Conservation (phyloP, 2,113 vertebrate species). For the Chloroceryle aenea region DNA sequence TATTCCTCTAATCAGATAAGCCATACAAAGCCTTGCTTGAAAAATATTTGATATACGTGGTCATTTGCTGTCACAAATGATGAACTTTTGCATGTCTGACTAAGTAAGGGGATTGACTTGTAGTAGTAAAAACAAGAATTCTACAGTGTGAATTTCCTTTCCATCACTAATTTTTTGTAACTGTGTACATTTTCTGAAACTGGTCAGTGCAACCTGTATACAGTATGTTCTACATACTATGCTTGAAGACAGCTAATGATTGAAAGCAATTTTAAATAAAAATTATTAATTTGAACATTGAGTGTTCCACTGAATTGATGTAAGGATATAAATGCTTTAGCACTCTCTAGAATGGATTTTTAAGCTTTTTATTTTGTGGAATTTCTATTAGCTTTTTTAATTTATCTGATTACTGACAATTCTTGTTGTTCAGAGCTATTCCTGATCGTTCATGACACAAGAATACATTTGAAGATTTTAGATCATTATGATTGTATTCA, state of each 20-base stretch:
- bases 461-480: background rate
- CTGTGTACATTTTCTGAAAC: background rate
- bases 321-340: background rate
- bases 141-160: background rate
- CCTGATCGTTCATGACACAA: background rate
- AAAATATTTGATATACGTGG: background rate
- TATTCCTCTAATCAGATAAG: background rate
- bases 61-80: background rate
- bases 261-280: background rate
- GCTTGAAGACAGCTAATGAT: background rate
- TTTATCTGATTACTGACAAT: background rate
- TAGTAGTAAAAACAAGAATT: background rate
- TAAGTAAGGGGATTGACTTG: background rate
- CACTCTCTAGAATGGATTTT: background rate
- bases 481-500: background rate
- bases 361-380: background rate
- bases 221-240: background rate
- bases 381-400: background rate
- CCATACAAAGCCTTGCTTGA: background rate
- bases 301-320: background rate
- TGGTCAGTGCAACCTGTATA: background rate
- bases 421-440: background rate
- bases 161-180: background rate
- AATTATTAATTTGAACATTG: background rate
- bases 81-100: background rate